These are phyloP conservation scores for Mythimna ferrago DNA, from an alignment of 2,888 invertebrate species.

Conservation along the genomic window DNA sequence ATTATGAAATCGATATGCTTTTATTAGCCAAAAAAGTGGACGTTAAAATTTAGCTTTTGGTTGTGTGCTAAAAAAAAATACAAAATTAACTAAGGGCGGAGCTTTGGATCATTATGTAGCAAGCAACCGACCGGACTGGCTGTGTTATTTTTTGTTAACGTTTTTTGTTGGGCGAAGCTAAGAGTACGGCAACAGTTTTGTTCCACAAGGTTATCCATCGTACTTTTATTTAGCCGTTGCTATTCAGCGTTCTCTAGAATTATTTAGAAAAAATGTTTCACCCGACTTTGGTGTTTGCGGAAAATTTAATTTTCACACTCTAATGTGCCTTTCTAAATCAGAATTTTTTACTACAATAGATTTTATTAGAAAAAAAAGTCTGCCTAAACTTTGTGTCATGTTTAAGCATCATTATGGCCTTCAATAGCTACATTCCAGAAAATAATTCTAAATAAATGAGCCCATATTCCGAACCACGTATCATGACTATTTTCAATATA, in stretches of 20 bases:
- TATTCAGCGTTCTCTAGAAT: constrained; percentile 79
- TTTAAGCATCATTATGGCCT: neutral
- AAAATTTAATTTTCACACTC: constrained; percentile 78
- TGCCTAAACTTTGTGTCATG: neutral
- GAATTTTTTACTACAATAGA: constrained; percentile 22
- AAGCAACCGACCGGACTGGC: constrained; percentile 79
- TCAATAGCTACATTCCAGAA: neutral
- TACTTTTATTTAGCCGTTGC: constrained; percentile 76
- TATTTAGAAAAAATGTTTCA: constrained; percentile 75
- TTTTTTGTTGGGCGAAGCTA: constrained; percentile 83
- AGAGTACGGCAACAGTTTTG: constrained; percentile 81
- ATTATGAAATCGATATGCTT: constrained; percentile 77
- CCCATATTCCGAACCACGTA: constrained; percentile 23
- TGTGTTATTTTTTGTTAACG: constrained; percentile 81
- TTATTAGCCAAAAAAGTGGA: constrained; percentile 66
- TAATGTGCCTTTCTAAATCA: constrained; percentile 42
- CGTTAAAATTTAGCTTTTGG: constrained; percentile 70
- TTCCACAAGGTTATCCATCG: constrained; percentile 83
- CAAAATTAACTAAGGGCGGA: constrained; percentile 82
- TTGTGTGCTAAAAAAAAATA: constrained; percentile 72
- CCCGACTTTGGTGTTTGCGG: constrained; percentile 68
- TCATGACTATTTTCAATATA: constrained; percentile 54
- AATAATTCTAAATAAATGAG: neutral
- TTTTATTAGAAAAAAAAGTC: neutral
- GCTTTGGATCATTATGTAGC: constrained; percentile 85